Evolutionary conservation across 2,797 vertebrate species (phyloP), one percentile per base, ranked within the genome.

Genomic region (Macropodus opercularis): DNA sequence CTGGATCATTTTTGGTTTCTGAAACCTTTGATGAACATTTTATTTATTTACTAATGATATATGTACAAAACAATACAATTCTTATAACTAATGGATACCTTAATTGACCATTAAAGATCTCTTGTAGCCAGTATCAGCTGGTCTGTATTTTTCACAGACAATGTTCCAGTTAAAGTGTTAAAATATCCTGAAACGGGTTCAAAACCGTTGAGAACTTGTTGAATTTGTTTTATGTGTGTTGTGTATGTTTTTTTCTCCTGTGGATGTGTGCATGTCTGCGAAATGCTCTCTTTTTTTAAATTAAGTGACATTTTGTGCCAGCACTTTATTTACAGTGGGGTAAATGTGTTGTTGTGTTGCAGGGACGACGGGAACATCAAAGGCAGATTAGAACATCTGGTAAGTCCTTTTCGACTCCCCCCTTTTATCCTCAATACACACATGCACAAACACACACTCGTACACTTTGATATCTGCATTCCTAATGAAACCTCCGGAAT

Each of bases 341-440:
- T 87, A 93, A 93, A 95, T 96, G 89, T 95, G 90, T 94, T 96
- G 84, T 94, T 96, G 87, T 96, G 85, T 98, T 98, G 85, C 93
- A 98, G 97, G 92, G 95, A 96, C 36, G 81, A 85, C 55, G 94
- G 57, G 77, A 95, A 91, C 94, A 93, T 96, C 93, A 97, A 96
- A 95, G 92, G 87, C 87, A 93, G 91, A 94, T 94, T 96, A 94
- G 96, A 98, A 95, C 96, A 98, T 98, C 96, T 99, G 97, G 96
- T 99, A 95, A 97, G 95, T 96, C 94, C 87, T 93, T 90, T 93
- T 79, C 19, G 8, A 72, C 75, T n/a, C n/a, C 39, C 48, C 87
- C 90, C 90, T 93, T 58, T 40, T 56, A 44, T 29, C 51, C 34
- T 15, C 42, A n/a, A 63, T 60, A 62, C 48, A 61, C 27, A 63